Evolutionary conservation across 2,888 invertebrate species (phyloP), one percentile per base, ranked within the genome.

Genomic region (Netelia melanura): DNA sequence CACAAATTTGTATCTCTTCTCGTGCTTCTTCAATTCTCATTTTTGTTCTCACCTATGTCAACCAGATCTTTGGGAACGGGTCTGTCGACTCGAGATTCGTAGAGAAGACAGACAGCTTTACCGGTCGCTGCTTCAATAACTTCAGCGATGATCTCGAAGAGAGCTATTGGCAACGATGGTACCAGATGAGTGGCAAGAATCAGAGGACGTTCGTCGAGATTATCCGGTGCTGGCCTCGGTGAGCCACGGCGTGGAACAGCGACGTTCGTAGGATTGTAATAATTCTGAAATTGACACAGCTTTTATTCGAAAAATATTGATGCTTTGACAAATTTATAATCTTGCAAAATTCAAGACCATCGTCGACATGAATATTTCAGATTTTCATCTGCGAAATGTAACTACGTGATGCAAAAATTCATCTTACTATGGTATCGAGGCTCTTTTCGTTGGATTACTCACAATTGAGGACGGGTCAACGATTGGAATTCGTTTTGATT

Each of bases 101-200:
- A 79, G 3, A 92, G 23, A 3, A 93, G 58, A 3, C 89, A 89
- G 0, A 91, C 91, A 1, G 92, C 90, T 23, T 82, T 90, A 54
- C 83, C 88, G 11, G 89, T 90, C n/a, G 90, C 89, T 1, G 82
- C 86, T 81, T 93, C 93, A 30, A 93, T 89, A 0, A 89, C 89
- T 70, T 91, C 92, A 1, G 88, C 90, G n/a, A 92, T 48, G 0
- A 91, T 78, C 43, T 93, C 91, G 70, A 93, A 93, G 3, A 93
- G 84, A 8, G 65, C 81, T 11, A 92, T 87, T 5, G 93, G 91
- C 54, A 93, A 43, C 1, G 93, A 92, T 0, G 93, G 93, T 1
- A 92, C 92, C 61, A 93, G 85, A 70, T 93, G 91, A 8, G 90
- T 90, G 2, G 92, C 83, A 71, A 93, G 75, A 0, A 92, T 88